Evolutionary conservation across 2,113 vertebrate species (phyloP).

Genomic region (Zootoca vivipara): DNA sequence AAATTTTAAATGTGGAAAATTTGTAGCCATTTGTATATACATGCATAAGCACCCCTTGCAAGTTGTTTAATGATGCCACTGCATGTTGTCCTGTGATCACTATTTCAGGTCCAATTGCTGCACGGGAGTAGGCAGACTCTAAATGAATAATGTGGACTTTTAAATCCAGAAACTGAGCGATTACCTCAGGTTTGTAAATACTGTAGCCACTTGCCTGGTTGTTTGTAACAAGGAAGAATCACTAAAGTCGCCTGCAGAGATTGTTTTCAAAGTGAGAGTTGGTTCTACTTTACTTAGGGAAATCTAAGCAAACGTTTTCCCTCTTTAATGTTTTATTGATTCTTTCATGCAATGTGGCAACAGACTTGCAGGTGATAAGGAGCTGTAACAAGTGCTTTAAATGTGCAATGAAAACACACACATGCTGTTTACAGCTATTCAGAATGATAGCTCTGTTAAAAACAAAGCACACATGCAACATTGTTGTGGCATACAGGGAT

Average conservation of each 20-base stretch:
- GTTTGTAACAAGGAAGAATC: not conserved
- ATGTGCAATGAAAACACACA: slow-evolving; percentile 27
- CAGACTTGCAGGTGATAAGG: slow-evolving; percentile 22
- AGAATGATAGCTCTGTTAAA: slow-evolving; percentile 9
- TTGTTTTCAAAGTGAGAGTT: not conserved
- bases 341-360: slow-evolving; percentile 6
- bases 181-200: not conserved
- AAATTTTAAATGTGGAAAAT: too few relatives aligned
- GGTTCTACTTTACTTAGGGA: not conserved
- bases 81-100: too few relatives aligned
- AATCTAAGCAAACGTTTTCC: slow-evolving; percentile 2
- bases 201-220: not conserved
- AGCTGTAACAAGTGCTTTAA: not conserved
- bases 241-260: not conserved
- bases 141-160: too few relatives aligned
- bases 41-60: too few relatives aligned
- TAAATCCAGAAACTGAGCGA: not conserved
- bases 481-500: not conserved
- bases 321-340: slow-evolving; percentile 10
- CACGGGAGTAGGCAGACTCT: too few relatives aligned
- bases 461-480: slow-evolving; percentile 2
- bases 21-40: too few relatives aligned
- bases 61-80: too few relatives aligned
- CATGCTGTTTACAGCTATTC: slow-evolving; percentile 8
- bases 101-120: too few relatives aligned